Percentiles rank a stretch among this genome's conserved stretches.
These are phyloP conservation scores for Pomatostomus ruficeps DNA, from an alignment of 2,113 vertebrate species.

Conservation along the genomic window DNA sequence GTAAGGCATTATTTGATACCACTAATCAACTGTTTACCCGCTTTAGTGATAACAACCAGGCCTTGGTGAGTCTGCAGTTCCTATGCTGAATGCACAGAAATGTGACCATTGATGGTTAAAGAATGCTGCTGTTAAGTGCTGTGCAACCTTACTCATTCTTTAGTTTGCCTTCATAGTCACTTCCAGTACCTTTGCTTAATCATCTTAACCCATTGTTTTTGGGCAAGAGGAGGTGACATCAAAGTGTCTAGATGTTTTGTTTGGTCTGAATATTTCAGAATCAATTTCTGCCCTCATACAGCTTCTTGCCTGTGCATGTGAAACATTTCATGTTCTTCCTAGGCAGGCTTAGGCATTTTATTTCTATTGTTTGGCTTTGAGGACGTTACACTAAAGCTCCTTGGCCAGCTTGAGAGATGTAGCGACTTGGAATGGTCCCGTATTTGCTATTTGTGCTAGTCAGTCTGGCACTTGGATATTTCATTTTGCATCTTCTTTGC, in stretches of 20 bases:
- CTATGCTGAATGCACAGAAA: neutral
- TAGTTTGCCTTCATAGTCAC: neutral
- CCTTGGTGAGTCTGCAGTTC: slow-evolving; percentile 78
- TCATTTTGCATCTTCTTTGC: neutral
- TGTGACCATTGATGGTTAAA: neutral
- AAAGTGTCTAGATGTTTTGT: neutral
- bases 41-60: slow-evolving; percentile 97
- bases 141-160: neutral
- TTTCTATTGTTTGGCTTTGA: neutral
- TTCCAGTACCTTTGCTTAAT: neutral
- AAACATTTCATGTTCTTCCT: neutral
- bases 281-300: neutral
- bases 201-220: neutral
- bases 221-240: neutral
- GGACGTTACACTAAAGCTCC: neutral
- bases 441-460: neutral
- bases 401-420: neutral
- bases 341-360: neutral
- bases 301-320: neutral
- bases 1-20: slow-evolving; percentile 94
- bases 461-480: neutral
- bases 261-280: neutral
- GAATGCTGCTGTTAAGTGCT: neutral
- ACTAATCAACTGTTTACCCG: slow-evolving; percentile 91
- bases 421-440: neutral